Conservation (phyloP, 2,888 invertebrate species). For the Gibbula magus region DNA sequence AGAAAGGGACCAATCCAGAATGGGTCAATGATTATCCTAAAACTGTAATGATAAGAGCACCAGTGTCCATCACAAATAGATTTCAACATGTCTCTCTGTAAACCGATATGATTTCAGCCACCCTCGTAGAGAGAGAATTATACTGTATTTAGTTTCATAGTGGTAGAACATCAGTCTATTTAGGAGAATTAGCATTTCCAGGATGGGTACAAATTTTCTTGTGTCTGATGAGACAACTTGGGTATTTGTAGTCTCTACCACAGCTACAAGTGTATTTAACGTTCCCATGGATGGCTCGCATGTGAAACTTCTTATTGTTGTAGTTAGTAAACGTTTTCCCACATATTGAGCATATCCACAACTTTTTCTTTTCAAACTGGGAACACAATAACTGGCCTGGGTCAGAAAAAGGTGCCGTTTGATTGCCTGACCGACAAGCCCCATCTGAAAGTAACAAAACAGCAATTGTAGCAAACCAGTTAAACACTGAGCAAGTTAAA, state of each 20-base stretch:
- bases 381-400: too few species aligned
- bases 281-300: background rate
- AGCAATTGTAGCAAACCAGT: background rate
- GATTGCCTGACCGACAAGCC: background rate
- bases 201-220: background rate
- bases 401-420: background rate
- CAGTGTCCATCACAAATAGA: too few species aligned
- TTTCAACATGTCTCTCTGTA: too few species aligned
- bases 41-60: too few species aligned
- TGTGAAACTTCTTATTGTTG: slow-evolving; percentile 5
- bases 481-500: too few species aligned
- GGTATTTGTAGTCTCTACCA: background rate
- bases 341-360: background rate
- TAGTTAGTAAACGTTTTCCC: background rate
- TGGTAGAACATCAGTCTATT: too few species aligned
- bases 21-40: too few species aligned
- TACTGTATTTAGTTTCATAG: too few species aligned
- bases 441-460: slow-evolving; percentile 17
- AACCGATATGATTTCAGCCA: too few species aligned
- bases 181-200: too few species aligned
- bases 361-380: background rate
- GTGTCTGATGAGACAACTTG: background rate
- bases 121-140: too few species aligned
- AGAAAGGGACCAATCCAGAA: too few species aligned
- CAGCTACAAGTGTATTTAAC: background rate